These are phyloP conservation scores for Chelmon rostratus DNA, from an alignment of 2,797 vertebrate genomes.

Conservation along the genomic window DNA sequence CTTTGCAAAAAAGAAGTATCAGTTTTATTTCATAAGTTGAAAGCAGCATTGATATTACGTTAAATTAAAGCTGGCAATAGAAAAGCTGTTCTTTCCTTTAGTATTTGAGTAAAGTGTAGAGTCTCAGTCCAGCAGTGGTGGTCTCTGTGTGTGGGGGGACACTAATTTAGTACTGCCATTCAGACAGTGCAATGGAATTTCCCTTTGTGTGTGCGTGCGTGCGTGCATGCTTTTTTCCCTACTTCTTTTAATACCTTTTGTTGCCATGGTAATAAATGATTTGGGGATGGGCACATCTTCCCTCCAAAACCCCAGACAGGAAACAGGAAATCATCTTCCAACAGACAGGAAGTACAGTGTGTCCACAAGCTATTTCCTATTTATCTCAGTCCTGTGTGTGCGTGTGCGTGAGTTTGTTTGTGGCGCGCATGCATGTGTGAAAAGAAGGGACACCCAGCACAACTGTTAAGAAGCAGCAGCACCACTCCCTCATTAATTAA, in stretches of 20 bases:
- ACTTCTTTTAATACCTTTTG: constrained; percentile 20
- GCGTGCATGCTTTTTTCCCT: not conserved
- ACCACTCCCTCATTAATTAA: constrained; percentile 63
- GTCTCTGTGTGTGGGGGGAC: not conserved
- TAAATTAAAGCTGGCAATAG: too few species aligned
- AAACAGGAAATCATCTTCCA: constrained; percentile 80
- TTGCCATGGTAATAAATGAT: constrained; percentile 64
- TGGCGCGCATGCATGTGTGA: constrained; percentile 9
- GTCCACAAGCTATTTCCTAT: constrained; percentile 81
- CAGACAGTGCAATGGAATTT: constrained; percentile 9
- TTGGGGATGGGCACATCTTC: constrained; percentile 42
- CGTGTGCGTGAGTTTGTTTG: constrained; percentile 7
- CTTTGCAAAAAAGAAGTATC: too few species aligned
- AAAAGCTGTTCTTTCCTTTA: too few species aligned
- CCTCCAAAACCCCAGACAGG: constrained; percentile 68
- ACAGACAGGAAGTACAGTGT: constrained; percentile 78
- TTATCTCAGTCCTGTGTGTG: constrained; percentile 34
- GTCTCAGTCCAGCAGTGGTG: not conserved
- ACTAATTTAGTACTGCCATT: constrained; percentile 4
- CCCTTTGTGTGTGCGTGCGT: not conserved
- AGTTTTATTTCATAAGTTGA: too few species aligned
- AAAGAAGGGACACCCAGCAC: constrained; percentile 42
- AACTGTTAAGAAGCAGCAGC: constrained; percentile 73
- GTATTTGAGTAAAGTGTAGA: too few species aligned
- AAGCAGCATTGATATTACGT: too few species aligned